Evolutionary conservation across 92 coral and sea anemone genomes (phyloP), one percentile per base, ranked within the genome.

Genomic region (Parazoanthus swiftii): DNA sequence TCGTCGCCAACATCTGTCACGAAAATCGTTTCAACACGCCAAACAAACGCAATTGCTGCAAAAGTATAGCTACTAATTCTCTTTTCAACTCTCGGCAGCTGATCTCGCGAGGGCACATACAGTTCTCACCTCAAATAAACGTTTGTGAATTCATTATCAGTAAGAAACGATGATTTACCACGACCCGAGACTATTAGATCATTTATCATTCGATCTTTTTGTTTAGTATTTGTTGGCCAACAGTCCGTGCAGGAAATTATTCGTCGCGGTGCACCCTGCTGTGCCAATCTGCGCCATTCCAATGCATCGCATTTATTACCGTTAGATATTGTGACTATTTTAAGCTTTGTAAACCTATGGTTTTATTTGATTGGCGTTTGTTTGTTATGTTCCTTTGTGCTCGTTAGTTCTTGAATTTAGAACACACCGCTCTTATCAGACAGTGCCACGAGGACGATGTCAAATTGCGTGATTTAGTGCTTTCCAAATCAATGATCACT

Each of bases 381-480:
- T 73, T 23, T 54, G 59, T 15, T 54, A 3, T 54, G 59, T 20
- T 3, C 37, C 39, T 79, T 26, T 46, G 37, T 79, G 67, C 42
- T 38, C 54, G 14, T 15, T 8, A 70, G 10, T 70, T 70, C 35
- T 70, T 70, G 36, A 70, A 25, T 8, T n/a, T 13, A 73, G 77
- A 7, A 20, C 37, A 48, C 58, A 26, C 82, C 82, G 38, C 67
- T 79, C 82, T 46, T 48, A 51, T 46, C 67, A 6, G 43, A 39
- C 35, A 46, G 37, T 25, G 82, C 82, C 82, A 79, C 82, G 65
- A 79, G 82, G 82, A 50, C 58, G 20, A 8, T 48, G 82, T 79
- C 82, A 79, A 46, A 51, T 48, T 50, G 37, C 38, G 82, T 79
- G 82, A 79, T 79, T 79, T 23, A 79, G 23, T 26, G 66, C 65